These are phyloP conservation scores for Lophotis ruficrista DNA, from an alignment of 2,113 vertebrate genomes.

Conservation along the genomic window DNA sequence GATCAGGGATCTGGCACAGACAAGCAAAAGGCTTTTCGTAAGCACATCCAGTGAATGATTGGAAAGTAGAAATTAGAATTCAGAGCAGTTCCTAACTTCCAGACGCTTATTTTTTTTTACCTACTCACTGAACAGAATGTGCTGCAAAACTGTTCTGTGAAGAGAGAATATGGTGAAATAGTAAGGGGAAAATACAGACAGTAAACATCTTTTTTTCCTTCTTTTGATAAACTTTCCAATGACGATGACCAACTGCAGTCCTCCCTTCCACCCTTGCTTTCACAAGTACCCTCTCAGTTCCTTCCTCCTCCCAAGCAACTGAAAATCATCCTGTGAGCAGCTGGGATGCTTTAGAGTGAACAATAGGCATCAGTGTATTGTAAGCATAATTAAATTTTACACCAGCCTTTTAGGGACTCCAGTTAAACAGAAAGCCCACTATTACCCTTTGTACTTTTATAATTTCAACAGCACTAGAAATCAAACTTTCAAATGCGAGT, in stretches of 20 bases:
- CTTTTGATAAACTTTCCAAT: background rate
- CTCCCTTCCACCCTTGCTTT: background rate
- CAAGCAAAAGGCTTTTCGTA: slow-evolving; percentile 1
- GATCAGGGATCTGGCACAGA: background rate
- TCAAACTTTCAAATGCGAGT: background rate
- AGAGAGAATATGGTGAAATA: background rate
- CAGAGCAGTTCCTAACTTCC: slow-evolving; percentile 16
- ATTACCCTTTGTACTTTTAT: background rate
- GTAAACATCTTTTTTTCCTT: background rate
- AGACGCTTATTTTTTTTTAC: background rate
- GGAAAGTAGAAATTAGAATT: slow-evolving; percentile 31
- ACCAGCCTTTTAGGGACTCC: background rate
- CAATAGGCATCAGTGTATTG: background rate
- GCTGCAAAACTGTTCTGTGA: background rate
- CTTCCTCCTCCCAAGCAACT: background rate
- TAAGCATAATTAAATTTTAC: slow-evolving; percentile 12
- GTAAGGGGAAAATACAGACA: background rate
- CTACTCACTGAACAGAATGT: background rate
- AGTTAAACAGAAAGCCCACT: background rate
- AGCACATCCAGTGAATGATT: background rate
- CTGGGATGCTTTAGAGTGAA: slow-evolving; percentile 6
- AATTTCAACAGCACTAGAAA: background rate
- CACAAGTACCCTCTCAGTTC: background rate
- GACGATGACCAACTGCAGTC: background rate
- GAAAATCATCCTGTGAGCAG: background rate